These are phyloP conservation scores for Rotaria macrura DNA, from an alignment of 2,888 invertebrate genomes.

Conservation along the genomic window DNA sequence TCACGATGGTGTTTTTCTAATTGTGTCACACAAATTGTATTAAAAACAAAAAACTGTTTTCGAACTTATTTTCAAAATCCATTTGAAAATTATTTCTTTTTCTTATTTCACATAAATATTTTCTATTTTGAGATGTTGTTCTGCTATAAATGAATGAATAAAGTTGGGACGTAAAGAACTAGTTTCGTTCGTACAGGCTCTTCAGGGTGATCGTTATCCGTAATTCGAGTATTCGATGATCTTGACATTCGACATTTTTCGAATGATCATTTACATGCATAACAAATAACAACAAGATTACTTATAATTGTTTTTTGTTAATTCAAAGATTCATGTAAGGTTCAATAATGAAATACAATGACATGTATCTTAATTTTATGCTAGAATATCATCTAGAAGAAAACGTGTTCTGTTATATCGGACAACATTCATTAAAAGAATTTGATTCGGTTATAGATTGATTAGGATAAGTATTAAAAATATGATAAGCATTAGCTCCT, in stretches of 20 bases:
- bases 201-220: not conserved
- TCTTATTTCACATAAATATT: too few relatives aligned
- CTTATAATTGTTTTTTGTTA: not conserved
- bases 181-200: not conserved
- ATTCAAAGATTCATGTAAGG: not conserved
- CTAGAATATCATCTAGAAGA: not conserved
- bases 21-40: not conserved
- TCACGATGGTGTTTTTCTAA: not conserved
- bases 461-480: not conserved
- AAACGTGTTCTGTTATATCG: not conserved
- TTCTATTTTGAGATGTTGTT: not conserved
- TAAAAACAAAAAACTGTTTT: not conserved
- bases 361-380: not conserved
- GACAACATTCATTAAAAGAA: not conserved
- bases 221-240: too few relatives aligned
- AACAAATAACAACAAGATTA: not conserved
- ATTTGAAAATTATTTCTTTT: too few relatives aligned
- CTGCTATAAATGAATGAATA: not conserved
- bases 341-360: not conserved
- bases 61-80: too few relatives aligned
- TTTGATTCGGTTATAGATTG: not conserved
- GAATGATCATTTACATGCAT: too few relatives aligned
- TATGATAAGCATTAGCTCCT: not conserved
- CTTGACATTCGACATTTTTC: too few relatives aligned
- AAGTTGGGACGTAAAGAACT: not conserved